Evolutionary conservation across 2,113 vertebrate genomes (phyloP).

Genomic region (Grammomys surdaster): DNA sequence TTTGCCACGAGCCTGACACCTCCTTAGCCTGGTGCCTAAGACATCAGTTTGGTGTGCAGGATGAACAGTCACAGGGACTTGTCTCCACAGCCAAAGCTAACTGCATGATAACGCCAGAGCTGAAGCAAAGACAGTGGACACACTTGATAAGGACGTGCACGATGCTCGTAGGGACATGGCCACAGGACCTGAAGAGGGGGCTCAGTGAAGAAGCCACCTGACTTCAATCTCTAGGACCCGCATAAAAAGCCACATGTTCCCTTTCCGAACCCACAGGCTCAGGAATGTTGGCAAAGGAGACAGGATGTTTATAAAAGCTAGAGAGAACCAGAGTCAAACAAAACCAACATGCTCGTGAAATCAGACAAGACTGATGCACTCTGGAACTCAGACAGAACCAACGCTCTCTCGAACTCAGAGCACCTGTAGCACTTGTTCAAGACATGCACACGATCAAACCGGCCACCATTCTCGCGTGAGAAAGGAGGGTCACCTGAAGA

Average conservation of each 20-base stretch:
- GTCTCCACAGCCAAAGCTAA: no score
- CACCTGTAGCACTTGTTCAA: no score
- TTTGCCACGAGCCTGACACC: neutral
- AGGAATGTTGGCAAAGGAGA: neutral
- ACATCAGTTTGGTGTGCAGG: neutral
- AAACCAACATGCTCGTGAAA: no score
- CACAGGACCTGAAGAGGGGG: neutral
- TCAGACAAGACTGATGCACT: neutral
- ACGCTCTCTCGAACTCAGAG: rapidly evolving
- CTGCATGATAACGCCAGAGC: neutral
- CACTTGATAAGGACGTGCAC: neutral
- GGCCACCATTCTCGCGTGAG: rapidly evolving
- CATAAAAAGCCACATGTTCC: neutral
- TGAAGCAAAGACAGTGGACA: neutral
- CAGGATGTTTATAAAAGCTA: neutral
- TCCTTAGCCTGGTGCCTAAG: neutral
- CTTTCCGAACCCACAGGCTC: neutral
- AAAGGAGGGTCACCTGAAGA: neutral
- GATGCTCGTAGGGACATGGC: neutral
- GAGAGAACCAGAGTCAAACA: neutral
- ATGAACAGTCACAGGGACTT: neutral
- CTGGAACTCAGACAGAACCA: neutral
- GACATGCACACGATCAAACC: neutral
- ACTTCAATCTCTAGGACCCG: neutral
- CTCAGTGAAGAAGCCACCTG: neutral